Percentiles rank a stretch among this genome's conserved stretches.
These are phyloP conservation scores for Isurus oxyrinchus DNA, from an alignment of 2,113 vertebrate species.

Conservation along the genomic window DNA sequence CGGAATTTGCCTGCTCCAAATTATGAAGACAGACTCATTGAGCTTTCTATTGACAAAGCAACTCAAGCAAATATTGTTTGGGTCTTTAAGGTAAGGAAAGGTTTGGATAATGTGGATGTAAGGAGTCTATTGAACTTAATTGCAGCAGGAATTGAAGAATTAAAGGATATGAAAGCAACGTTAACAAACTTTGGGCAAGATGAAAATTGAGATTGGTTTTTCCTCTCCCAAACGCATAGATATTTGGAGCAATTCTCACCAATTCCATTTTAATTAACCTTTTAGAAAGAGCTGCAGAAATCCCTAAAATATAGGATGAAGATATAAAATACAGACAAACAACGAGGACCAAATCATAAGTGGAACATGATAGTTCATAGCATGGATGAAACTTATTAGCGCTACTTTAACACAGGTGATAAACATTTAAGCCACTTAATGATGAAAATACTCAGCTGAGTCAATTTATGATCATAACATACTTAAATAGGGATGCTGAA, in stretches of 20 bases:
- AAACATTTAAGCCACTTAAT: conserved; percentile 15
- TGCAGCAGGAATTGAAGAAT: not conserved
- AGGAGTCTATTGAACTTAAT: not conserved
- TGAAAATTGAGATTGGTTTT: not conserved
- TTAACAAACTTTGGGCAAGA: not conserved
- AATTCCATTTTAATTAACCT: not conserved
- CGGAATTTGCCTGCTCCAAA: not conserved
- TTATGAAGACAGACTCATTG: not conserved
- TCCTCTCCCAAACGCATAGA: not conserved
- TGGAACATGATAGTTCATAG: not conserved
- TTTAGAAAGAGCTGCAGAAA: not conserved
- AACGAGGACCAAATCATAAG: not conserved
- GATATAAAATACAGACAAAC: not conserved
- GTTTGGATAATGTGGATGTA: not conserved
- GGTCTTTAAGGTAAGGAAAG: not conserved
- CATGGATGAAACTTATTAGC: not conserved
- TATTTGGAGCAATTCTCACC: not conserved
- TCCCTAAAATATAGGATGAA: not conserved
- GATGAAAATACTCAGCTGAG: not conserved
- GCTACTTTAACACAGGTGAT: not conserved
- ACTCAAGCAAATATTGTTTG: not conserved
- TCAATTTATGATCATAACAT: not conserved
- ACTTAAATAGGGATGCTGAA: not conserved
- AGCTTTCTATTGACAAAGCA: not conserved
- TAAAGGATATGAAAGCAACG: not conserved